Conservation (phyloP, 2,113 vertebrate species). For the Dinomys branickii region DNA sequence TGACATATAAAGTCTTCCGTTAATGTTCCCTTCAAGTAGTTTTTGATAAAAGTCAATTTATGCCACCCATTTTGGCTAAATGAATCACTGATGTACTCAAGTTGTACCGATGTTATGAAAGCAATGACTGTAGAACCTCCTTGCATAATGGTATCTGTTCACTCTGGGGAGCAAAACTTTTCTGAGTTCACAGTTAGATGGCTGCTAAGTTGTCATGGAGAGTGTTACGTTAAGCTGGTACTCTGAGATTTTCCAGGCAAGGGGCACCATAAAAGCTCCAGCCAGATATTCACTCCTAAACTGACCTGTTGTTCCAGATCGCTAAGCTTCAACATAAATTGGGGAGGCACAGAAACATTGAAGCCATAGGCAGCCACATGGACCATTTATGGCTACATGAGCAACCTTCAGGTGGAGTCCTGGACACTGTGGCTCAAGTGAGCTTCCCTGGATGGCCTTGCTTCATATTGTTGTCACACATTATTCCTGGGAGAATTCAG, state of each 20-base stretch:
- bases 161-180: background rate
- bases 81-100: conserved; percentile 35
- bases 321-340: background rate
- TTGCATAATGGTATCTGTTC: conserved; percentile 24
- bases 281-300: background rate
- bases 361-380: background rate
- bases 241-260: background rate
- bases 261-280: background rate
- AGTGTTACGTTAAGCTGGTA: background rate
- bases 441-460: background rate
- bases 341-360: background rate
- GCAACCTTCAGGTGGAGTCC: background rate
- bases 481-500: background rate
- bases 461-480: no score
- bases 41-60: conserved; percentile 53
- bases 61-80: conserved; percentile 39
- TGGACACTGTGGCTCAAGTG: background rate
- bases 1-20: background rate
- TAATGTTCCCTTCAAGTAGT: conserved; percentile 10
- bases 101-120: conserved; percentile 20
- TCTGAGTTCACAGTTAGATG: background rate
- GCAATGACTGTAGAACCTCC: conserved; percentile 38
- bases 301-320: background rate
- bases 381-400: no score
- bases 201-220: background rate